Base-by-base conservation (phyloP, 2,888 invertebrate species). In the Drosophila tripunctata region DNA sequence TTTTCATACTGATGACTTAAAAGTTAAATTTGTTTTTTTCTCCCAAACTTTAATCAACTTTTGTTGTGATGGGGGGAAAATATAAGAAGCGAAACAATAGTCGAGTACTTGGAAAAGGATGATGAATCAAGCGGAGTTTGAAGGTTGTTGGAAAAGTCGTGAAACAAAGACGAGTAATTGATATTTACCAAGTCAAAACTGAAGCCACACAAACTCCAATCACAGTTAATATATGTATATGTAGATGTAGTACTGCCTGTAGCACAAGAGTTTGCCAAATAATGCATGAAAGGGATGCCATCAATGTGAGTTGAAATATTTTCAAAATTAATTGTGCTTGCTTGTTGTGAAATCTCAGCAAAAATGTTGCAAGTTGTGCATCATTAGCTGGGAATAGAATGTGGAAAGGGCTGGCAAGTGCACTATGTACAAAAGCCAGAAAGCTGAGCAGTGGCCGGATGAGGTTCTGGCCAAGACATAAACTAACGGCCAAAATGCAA, bases 31-130 rank as follows among this genome's bases (percentile, higher is more conserved):
- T 67, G 74, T 73, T 58, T 57, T 38, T 75, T 86, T 67, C 61
- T 58, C 72, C 75, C 63, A 82, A 79, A 83, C 82, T 86, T 83
- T 76, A 88, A 86, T 83, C 80, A 88, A 82, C 66, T 86, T 87
- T 79, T 48, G 41, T 48, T 60, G 21, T 43, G 52, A 31, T 21
- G 47, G 35, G 15, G 30, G 10, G 24, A 27, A 4, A 27, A 27
- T 27, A 56, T 58, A 45, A 67, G 54, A 72, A 54, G 36, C 12
- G 54, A 43, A 58, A 64, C 56, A 50, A 43, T 48, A 71, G 22
- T 22, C 57, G 33, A 3, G 35, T 57, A 52, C 17, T 48, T n/a
- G 48, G 24, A 45, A 24, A 33, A 38, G 27, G 27, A 10, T 21
- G 31, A 38, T 45, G 38, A 38, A 52, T 48, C 44, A 36, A 30